Conservation (phyloP, 30 jellyfish, hydroid and myxozoan species). For the Pelagia noctiluca region DNA sequence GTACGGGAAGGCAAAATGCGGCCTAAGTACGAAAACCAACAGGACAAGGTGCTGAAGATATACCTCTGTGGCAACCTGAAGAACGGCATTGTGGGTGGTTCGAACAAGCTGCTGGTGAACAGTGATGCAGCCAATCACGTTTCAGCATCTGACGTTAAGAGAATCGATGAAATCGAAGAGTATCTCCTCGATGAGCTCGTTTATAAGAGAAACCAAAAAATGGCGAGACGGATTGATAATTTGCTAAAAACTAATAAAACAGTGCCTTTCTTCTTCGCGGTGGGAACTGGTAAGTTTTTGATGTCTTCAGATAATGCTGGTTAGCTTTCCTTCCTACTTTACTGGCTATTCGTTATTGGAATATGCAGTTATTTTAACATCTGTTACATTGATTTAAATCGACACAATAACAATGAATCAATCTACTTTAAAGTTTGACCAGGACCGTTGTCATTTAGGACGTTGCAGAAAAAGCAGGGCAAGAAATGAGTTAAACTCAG, state of each 20-base stretch:
- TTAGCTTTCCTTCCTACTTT: neutral
- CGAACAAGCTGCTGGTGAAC: slow-evolving; percentile 54
- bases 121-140: slow-evolving; percentile 51
- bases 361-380: neutral
- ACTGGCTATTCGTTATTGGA: no score
- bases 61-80: slow-evolving; percentile 74
- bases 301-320: neutral
- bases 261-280: slow-evolving; percentile 56
- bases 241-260: slow-evolving; percentile 38
- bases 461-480: neutral
- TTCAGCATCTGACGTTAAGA: slow-evolving; percentile 55
- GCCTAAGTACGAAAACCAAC: slow-evolving; percentile 67
- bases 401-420: neutral
- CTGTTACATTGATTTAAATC: neutral
- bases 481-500: no score
- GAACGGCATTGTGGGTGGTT: slow-evolving; percentile 59
- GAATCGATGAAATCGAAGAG: slow-evolving; percentile 69
- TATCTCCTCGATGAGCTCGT: slow-evolving; percentile 69
- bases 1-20: slow-evolving; percentile 58
- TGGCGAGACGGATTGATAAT: slow-evolving; percentile 77
- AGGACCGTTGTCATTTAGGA: neutral
- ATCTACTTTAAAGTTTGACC: neutral
- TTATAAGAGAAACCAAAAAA: slow-evolving; percentile 69
- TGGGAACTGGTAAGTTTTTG: slow-evolving; percentile 62
- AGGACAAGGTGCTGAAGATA: slow-evolving; percentile 58